Conservation (phyloP, 2,797 vertebrate genomes). For the Sebastes wilsoni region DNA sequence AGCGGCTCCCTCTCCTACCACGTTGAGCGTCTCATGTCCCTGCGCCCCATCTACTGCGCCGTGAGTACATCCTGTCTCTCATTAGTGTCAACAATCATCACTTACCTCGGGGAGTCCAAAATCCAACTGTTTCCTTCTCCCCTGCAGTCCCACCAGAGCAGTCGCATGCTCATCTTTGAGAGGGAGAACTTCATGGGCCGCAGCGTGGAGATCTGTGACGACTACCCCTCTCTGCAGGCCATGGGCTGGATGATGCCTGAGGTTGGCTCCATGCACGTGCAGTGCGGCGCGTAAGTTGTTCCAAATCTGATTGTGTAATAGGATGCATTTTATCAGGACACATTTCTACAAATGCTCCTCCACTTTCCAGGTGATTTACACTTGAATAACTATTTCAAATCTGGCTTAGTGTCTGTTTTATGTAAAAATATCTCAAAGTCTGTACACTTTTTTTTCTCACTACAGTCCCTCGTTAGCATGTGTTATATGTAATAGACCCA, state of each 20-base stretch:
- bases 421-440: neutral
- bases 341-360: neutral
- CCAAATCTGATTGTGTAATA: neutral
- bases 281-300: constrained; percentile 85
- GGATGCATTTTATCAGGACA: neutral
- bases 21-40: constrained; percentile 83
- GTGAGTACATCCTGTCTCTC: constrained; percentile 67
- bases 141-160: constrained; percentile 80
- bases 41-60: constrained; percentile 85
- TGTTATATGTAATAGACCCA: neutral
- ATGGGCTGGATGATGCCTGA: constrained; percentile 86
- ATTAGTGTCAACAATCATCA: too few species aligned
- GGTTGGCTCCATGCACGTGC: constrained; percentile 88
- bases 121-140: neutral
- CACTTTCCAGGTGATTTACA: neutral
- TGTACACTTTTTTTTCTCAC: neutral
- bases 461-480: neutral
- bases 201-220: constrained; percentile 82
- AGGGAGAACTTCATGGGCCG: constrained; percentile 87
- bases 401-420: neutral
- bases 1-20: constrained; percentile 84
- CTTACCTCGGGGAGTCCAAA: neutral
- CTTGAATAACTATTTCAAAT: neutral
- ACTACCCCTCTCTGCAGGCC: constrained; percentile 87
- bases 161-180: constrained; percentile 82